These are phyloP conservation scores for Macaria notata DNA, from an alignment of 2,888 invertebrate species.

Conservation along the genomic window DNA sequence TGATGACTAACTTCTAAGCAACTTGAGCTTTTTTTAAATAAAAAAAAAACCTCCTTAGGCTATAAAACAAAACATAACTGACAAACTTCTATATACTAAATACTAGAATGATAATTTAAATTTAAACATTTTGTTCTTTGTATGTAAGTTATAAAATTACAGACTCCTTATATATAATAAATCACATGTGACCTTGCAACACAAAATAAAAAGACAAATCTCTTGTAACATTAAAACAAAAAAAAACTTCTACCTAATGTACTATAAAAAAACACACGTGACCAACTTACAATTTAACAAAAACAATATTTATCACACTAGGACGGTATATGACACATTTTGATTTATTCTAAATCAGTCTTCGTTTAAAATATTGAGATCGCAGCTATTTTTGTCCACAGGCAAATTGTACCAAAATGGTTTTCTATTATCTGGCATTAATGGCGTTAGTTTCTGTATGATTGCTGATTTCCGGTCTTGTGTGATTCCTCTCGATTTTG, in stretches of 20 bases:
- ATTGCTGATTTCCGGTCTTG: background rate
- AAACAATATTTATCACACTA: background rate
- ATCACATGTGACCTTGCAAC: too few relatives aligned
- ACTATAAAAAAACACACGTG: background rate
- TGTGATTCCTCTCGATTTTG: background rate
- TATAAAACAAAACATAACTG: too few relatives aligned
- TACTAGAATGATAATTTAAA: too few relatives aligned
- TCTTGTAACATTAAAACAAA: too few relatives aligned
- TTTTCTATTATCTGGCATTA: constrained; percentile 6
- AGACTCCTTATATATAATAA: too few relatives aligned
- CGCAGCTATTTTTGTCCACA: background rate
- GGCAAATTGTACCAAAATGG: constrained; percentile 1
- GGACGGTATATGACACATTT: background rate
- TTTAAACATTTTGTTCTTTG: too few relatives aligned
- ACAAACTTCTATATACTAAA: too few relatives aligned
- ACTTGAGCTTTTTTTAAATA: too few relatives aligned
- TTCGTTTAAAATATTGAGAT: background rate
- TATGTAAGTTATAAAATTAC: too few relatives aligned
- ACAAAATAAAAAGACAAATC: too few relatives aligned
- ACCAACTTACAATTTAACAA: background rate
- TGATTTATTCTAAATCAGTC: background rate
- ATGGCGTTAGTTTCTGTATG: background rate
- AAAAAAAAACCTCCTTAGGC: too few relatives aligned
- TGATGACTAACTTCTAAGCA: too few relatives aligned
- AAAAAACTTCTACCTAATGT: background rate